Percentiles rank a stretch among this genome's conserved stretches.
These are phyloP conservation scores for Aplysina aerophoba DNA, from an alignment of 37 sponge, comb jelly and placozoan species.

Conservation along the genomic window DNA sequence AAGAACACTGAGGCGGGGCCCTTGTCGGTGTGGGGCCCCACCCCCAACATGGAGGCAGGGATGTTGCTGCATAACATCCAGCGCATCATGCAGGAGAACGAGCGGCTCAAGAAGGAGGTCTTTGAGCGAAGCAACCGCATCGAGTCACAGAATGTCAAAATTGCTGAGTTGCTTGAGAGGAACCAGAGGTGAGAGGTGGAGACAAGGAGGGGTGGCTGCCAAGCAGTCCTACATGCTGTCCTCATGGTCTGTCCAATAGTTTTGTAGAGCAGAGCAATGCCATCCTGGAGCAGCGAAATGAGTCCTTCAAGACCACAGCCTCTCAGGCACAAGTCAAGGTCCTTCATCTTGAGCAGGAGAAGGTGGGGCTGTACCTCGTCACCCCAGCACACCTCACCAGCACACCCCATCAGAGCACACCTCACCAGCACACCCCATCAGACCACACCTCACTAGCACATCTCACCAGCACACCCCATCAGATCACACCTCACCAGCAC, in stretches of 20 bases:
- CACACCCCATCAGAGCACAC: neutral
- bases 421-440: neutral
- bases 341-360: slow-evolving; percentile 87
- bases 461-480: neutral
- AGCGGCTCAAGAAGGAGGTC: slow-evolving; percentile 88
- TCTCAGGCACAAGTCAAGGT: slow-evolving; percentile 85
- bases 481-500: neutral
- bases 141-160: slow-evolving; percentile 91
- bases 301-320: slow-evolving; percentile 90
- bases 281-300: slow-evolving; percentile 91
- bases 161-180: slow-evolving; percentile 88
- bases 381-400: neutral
- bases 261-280: slow-evolving; percentile 95
- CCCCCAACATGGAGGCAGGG: slow-evolving; percentile 89
- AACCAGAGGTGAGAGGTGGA: slow-evolving; percentile 74
- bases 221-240: no score
- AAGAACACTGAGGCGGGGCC: slow-evolving; percentile 46
- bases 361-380: slow-evolving; percentile 57
- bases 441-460: neutral
- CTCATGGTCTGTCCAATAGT: slow-evolving; percentile 23
- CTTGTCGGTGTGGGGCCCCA: slow-evolving; percentile 24
- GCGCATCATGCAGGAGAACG: slow-evolving; percentile 90
- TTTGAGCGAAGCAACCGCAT: slow-evolving; percentile 92
- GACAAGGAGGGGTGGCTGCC: neutral
- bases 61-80: slow-evolving; percentile 93